These are phyloP conservation scores for Rhorus exstirpatorius DNA, from an alignment of 2,888 invertebrate genomes.

Conservation along the genomic window DNA sequence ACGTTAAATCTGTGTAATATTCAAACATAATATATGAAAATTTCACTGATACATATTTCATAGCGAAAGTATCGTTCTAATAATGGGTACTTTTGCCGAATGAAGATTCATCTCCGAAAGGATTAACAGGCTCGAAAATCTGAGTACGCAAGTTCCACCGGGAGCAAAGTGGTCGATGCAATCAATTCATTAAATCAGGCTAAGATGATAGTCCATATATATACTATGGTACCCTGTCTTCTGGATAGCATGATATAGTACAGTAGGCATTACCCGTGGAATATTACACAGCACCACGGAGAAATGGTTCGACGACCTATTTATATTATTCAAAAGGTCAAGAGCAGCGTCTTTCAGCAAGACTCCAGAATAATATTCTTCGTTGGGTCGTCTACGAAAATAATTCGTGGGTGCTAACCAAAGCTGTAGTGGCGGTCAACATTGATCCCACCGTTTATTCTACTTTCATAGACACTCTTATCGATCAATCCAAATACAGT, in stretches of 20 bases:
- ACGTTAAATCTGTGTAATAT: too few species aligned
- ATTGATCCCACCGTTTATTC: neutral
- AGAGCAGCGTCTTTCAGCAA: neutral
- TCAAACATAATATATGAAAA: too few species aligned
- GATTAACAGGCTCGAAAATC: too few species aligned
- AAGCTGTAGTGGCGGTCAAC: too few species aligned
- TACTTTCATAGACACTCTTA: neutral
- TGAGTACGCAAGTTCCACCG: too few species aligned
- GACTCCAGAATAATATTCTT: slow-evolving; percentile 2
- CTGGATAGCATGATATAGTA: neutral
- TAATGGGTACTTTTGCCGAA: too few species aligned
- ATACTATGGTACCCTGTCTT: neutral
- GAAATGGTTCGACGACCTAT: slow-evolving; percentile 9
- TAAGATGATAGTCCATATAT: too few species aligned
- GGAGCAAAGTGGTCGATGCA: neutral
- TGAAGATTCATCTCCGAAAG: too few species aligned
- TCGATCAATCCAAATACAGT: slow-evolving; percentile 9
- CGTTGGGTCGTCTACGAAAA: slow-evolving; percentile 3
- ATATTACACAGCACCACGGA: neutral
- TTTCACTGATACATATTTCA: too few species aligned
- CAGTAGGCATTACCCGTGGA: neutral
- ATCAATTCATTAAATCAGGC: neutral
- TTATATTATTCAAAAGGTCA: slow-evolving; percentile 18
- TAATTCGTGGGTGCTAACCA: slow-evolving; percentile 4
- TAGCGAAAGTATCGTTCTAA: too few species aligned